Percentiles rank a stretch among this genome's conserved stretches.
phyloP scores from a whole-genome alignment of 2,888 invertebrate genomes.

The Netelia fuscicornis region DNA sequence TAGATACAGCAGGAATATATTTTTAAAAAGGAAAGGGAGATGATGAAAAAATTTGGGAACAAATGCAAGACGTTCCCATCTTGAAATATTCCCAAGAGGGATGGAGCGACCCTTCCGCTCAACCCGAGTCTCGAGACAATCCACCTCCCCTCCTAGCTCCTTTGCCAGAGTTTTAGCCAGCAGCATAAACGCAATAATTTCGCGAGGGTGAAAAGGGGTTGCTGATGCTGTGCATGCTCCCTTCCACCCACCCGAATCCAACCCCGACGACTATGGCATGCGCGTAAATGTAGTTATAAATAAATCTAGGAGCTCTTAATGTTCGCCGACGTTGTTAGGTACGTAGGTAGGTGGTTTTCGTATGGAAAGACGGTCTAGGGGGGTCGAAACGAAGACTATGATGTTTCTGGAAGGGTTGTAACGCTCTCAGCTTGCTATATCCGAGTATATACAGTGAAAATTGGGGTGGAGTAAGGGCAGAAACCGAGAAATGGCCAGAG shows the following conservation, averaged over 20 bases:
- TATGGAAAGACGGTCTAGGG: constrained; percentile 32
- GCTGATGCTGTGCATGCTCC: constrained; percentile 41
- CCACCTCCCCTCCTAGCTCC: constrained; percentile 31
- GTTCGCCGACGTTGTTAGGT: constrained; percentile 73
- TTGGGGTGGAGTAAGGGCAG: constrained; percentile 30
- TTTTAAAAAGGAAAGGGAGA: neutral
- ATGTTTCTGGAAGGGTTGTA: constrained; percentile 38
- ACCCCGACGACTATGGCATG: constrained; percentile 77
- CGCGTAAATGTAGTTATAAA: constrained; percentile 85
- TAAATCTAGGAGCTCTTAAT: constrained; percentile 85
- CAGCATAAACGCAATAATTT: constrained; percentile 83
- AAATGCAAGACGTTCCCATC: constrained; percentile 13
- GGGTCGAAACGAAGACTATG: constrained; percentile 23
- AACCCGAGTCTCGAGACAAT: constrained; percentile 45
- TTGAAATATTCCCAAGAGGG: constrained; percentile 48
- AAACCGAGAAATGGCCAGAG: constrained; percentile 61
- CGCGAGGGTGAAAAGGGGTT: constrained; percentile 78
- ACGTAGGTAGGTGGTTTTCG: constrained; percentile 21
- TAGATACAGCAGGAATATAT: too few relatives aligned
- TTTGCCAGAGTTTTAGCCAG: constrained; percentile 67
- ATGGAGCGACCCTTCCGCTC: constrained; percentile 17
- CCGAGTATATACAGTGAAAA: neutral
- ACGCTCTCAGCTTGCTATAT: constrained; percentile 26
- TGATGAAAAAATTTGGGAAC: neutral
- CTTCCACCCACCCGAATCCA: neutral